Evolutionary conservation across 2,113 vertebrate species (phyloP), one percentile per base, ranked within the genome.

Genomic region (Toxotes jaculatrix): DNA sequence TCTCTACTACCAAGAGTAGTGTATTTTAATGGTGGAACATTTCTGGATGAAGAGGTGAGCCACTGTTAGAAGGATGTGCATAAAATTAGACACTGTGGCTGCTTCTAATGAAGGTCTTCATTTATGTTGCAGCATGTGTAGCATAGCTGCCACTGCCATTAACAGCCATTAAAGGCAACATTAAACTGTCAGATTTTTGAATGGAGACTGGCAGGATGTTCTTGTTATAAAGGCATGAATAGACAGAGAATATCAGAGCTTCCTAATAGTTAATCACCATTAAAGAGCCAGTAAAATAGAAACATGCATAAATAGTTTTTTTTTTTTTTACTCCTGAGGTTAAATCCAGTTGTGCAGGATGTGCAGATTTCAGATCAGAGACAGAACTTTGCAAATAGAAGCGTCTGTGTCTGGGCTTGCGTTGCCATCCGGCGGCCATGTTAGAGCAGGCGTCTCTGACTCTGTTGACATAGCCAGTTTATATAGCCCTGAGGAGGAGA

Each of bases 401-500:
- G 62, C 27, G 5, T 55, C 51, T 60, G 3, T 70, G 40, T 72
- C 59, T 67, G 71, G 64, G 77, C 75, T 70, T 81, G 79, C 8
- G 13, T 77, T 79, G 59, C 6, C 77, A 21, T 43, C 80, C 27
- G n/a, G 38, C 53, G n/a, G 83, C 89, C 84, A 84, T 90, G 79
- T 83, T 77, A 70, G 74, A 81, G 70, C 80, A 53, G 68, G 79
- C 10, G 53, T 87, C 82, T 78, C 69, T 65, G 84, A 79, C 86
- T 31, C 85, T 84, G 79, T 87, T 84, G 86, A 83, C 75, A 75
- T 19, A 65, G 82, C 40, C 13, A 21, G 84, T 84, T 87, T 76
- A 81, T 77, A 73, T 74, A 80, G 66, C 72, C 67, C 79, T 0
- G 32, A 87, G 88, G 82, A 76, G 59, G 49, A 4, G 57, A 66